A percentile compares a stretch with the other conserved stretches of the same genome.
phyloP scores from a whole-genome alignment of 1,140 invertebrate genomes.

The Lasioglossum baleicum region DNA sequence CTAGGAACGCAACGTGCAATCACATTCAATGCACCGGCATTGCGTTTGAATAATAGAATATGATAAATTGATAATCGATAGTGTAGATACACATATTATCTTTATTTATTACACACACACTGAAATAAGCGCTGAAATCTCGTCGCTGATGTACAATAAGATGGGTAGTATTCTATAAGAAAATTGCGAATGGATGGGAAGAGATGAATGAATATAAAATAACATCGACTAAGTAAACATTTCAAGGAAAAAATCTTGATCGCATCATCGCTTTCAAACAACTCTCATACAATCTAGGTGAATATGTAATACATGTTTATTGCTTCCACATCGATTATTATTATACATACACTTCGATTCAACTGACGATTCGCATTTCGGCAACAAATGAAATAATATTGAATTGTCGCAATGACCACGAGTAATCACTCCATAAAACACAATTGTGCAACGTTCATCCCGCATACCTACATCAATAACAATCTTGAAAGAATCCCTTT shows the following conservation, averaged over 20 bases:
- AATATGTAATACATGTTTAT: slow-evolving; percentile 56
- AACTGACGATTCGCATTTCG: slow-evolving; percentile 47
- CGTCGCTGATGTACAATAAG: slow-evolving; percentile 13
- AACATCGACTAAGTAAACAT: slow-evolving; percentile 22
- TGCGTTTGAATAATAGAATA: slow-evolving; percentile 47
- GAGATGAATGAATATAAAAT: neutral
- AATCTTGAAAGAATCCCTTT: slow-evolving; percentile 55
- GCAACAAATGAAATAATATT: slow-evolving; percentile 47
- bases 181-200: slow-evolving; percentile 5
- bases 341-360: slow-evolving; percentile 44
- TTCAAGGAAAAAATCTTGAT: slow-evolving; percentile 29
- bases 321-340: slow-evolving; percentile 61
- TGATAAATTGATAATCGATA: slow-evolving; percentile 43
- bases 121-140: slow-evolving; percentile 18
- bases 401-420: slow-evolving; percentile 55
- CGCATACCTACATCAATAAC: slow-evolving; percentile 42
- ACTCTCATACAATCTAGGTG: slow-evolving; percentile 42
- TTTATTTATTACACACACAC: slow-evolving; percentile 35
- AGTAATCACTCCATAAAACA: slow-evolving; percentile 57
- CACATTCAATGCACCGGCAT: slow-evolving; percentile 18
- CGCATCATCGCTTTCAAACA: slow-evolving; percentile 23
- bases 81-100: slow-evolving; percentile 45
- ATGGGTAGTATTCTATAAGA: slow-evolving; percentile 14
- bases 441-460: slow-evolving; percentile 61
- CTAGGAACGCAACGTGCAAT: neutral